Conservation (phyloP, 2,113 vertebrate genomes). For the Maccullochella peelii region DNA sequence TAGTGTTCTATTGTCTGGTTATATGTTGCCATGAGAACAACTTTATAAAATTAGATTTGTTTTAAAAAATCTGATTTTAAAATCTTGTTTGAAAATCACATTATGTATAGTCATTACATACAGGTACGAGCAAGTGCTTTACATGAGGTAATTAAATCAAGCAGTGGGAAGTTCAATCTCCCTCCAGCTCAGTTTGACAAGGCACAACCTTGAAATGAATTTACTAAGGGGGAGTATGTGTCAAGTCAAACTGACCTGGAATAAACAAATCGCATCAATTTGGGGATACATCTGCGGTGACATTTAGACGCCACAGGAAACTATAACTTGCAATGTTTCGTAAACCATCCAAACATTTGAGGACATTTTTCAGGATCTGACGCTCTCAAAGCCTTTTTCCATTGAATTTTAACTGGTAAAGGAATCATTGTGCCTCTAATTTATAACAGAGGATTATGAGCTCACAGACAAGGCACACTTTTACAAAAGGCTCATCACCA, state of each 20-base stretch:
- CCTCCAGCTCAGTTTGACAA: constrained; percentile 15
- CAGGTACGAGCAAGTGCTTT: neutral
- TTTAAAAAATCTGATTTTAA: neutral
- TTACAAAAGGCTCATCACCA: neutral
- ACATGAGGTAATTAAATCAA: neutral
- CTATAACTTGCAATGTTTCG: constrained; percentile 15
- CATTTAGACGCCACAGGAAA: constrained; percentile 17
- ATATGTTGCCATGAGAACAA: neutral
- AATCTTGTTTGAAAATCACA: neutral
- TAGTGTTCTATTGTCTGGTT: neutral
- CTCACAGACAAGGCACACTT: neutral
- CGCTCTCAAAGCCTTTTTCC: neutral
- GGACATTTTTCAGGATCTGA: neutral
- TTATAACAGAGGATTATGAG: constrained; percentile 1
- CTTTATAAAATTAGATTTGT: neutral
- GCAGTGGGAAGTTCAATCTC: neutral
- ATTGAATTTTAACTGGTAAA: constrained; percentile 5
- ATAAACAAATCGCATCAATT: constrained; percentile 39
- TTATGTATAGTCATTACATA: neutral
- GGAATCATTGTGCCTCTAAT: neutral
- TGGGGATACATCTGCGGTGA: neutral
- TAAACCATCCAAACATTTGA: constrained; percentile 15
- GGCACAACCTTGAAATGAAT: neutral
- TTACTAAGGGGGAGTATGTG: neutral
- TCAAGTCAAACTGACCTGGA: constrained; percentile 10